Conservation (phyloP, 1,140 invertebrate species). For the Frieseomelitta varia region DNA sequence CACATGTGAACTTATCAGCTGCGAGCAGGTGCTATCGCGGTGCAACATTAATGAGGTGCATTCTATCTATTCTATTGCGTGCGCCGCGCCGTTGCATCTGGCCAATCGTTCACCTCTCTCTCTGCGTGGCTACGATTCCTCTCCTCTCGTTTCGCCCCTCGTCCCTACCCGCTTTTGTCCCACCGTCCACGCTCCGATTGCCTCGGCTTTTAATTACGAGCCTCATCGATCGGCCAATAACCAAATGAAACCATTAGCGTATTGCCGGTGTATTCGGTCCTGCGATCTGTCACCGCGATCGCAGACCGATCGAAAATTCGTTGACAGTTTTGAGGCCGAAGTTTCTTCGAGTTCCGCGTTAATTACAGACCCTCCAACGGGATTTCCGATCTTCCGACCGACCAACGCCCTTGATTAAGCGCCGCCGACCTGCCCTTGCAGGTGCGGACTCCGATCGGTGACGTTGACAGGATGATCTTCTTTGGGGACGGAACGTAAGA, state of each 20-base stretch:
- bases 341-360: background rate
- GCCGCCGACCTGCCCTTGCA: background rate
- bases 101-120: conserved; percentile 48
- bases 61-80: conserved; percentile 62
- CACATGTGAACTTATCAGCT: conserved; percentile 60
- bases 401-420: background rate
- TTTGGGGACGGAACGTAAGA: background rate
- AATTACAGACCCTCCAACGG: no score
- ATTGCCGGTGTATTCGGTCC: background rate
- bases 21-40: conserved; percentile 62
- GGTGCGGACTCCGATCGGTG: background rate
- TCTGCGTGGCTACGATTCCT: conserved; percentile 5
- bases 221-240: conserved; percentile 26
- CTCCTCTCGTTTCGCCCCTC: conserved; percentile 14
- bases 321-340: background rate
- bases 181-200: conserved; percentile 19
- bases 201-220: conserved; percentile 36
- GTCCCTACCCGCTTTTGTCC: conserved; percentile 4
- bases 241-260: conserved; percentile 41
- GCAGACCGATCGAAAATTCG: background rate
- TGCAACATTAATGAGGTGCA: conserved; percentile 61
- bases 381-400: background rate
- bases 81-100: conserved; percentile 30
- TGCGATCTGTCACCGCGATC: background rate
- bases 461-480: background rate